These are phyloP conservation scores for Drosophila colorata DNA, from an alignment of 2,888 invertebrate species.

Conservation along the genomic window DNA sequence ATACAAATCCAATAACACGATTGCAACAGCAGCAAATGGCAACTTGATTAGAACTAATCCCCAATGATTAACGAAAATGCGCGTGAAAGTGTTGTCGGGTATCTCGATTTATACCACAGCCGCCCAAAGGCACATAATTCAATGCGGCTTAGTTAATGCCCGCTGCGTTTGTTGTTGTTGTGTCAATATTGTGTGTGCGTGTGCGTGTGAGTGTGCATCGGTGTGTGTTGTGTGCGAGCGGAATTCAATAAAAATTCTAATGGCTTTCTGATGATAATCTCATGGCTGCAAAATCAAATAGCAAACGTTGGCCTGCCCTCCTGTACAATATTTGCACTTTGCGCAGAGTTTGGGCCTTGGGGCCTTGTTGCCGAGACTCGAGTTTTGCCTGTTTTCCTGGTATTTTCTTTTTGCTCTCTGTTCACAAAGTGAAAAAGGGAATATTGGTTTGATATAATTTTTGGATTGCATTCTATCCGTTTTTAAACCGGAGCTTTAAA, in stretches of 20 bases:
- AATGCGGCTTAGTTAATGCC: conserved; percentile 58
- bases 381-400: conserved; percentile 24
- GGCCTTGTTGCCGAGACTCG: conserved; percentile 40
- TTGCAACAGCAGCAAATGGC: conserved; percentile 38
- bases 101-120: conserved; percentile 37
- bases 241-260: conserved; percentile 83
- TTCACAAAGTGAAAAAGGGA: background rate
- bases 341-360: conserved; percentile 35
- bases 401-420: background rate
- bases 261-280: conserved; percentile 82
- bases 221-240: conserved; percentile 63
- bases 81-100: conserved; percentile 70
- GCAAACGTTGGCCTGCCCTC: conserved; percentile 59
- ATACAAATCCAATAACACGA: conserved; percentile 74
- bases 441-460: background rate
- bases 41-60: conserved; percentile 76
- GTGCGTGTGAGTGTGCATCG: conserved; percentile 10
- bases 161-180: conserved; percentile 30
- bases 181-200: conserved; percentile 44
- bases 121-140: conserved; percentile 62
- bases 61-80: conserved; percentile 75
- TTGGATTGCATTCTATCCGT: too few species aligned
- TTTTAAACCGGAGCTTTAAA: background rate
- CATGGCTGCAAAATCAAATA: conserved; percentile 77
- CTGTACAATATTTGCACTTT: conserved; percentile 60